phyloP scores from a whole-genome alignment of 2,113 vertebrate species.

The Peromyscus californicus region DNA sequence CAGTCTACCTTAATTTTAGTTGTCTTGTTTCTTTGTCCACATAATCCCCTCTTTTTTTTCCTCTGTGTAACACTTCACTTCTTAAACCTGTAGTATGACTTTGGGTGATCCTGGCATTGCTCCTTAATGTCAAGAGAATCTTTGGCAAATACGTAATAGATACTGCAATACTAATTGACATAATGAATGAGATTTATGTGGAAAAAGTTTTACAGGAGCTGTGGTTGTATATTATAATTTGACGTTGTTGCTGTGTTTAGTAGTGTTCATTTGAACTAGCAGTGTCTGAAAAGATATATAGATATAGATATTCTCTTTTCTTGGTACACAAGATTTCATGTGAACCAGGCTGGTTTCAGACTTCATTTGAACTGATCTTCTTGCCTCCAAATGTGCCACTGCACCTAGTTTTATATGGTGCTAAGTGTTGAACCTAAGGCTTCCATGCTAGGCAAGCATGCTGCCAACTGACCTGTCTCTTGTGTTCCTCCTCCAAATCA shows the following conservation, averaged over 20 bases:
- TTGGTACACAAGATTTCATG: background rate
- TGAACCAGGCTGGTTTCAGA: background rate
- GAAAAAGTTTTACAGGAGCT: slow-evolving; percentile 30
- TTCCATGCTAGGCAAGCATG: background rate
- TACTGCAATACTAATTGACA: slow-evolving; percentile 11
- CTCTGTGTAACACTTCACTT: background rate
- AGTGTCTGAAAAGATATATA: background rate
- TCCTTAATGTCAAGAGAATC: background rate
- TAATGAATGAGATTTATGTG: background rate
- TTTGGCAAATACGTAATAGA: background rate
- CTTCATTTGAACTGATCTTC: background rate
- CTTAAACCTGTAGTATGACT: background rate
- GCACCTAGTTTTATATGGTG: background rate
- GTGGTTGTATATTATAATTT: slow-evolving; percentile 34
- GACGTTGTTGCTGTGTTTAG: slow-evolving; percentile 16
- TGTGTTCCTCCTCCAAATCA: background rate
- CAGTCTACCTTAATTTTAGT: background rate
- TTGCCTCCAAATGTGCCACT: background rate
- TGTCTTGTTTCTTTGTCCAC: background rate
- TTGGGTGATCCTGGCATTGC: background rate
- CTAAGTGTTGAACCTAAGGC: background rate
- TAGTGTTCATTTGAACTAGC: slow-evolving; percentile 31
- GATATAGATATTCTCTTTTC: background rate
- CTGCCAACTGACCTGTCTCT: background rate
- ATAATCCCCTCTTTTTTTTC: background rate